phyloP scores from a whole-genome alignment of 2,888 invertebrate genomes.

The Colletes collaris region DNA sequence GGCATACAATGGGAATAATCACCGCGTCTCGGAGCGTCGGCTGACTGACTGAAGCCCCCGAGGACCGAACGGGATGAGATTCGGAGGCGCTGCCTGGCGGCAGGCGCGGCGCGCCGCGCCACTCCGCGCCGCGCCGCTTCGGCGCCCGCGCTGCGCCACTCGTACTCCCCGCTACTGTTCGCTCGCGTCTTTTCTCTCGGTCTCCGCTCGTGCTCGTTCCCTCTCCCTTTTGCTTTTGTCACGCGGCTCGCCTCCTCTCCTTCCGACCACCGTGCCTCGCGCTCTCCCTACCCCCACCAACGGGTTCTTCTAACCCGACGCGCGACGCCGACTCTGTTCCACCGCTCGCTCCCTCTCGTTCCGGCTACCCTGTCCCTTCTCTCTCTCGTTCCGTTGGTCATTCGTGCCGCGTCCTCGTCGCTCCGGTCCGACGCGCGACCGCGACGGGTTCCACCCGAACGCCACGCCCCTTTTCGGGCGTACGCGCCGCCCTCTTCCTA shows the following conservation, averaged over 20 bases:
- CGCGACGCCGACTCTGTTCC: constrained; percentile 8
- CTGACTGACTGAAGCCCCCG: constrained; percentile 79
- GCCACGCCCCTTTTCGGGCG: constrained; percentile 77
- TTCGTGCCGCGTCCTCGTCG: constrained; percentile 30
- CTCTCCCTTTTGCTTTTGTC: constrained; percentile 55
- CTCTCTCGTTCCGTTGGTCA: constrained; percentile 23
- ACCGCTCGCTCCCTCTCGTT: constrained; percentile 14
- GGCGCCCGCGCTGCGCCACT: constrained; percentile 59
- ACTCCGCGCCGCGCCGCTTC: constrained; percentile 55
- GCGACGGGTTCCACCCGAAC: constrained; percentile 59
- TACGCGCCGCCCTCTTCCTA: constrained; percentile 75
- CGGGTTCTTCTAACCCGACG: constrained; percentile 1
- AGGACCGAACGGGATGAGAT: constrained; percentile 76
- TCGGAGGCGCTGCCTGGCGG: constrained; percentile 75
- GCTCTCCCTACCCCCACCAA: constrained; percentile 1
- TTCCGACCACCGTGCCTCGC: not conserved
- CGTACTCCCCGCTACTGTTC: constrained; percentile 48
- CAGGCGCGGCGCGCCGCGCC: constrained; percentile 60
- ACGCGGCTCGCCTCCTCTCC: constrained; percentile 20
- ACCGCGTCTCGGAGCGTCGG: constrained; percentile 80
- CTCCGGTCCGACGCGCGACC: constrained; percentile 28
- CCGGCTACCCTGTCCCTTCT: constrained; percentile 16
- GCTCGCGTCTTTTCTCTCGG: constrained; percentile 42
- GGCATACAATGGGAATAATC: constrained; percentile 80
- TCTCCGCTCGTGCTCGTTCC: constrained; percentile 24